These are phyloP conservation scores for Xanthorhoe spadicearia DNA, from an alignment of 2,888 invertebrate species.

Conservation along the genomic window DNA sequence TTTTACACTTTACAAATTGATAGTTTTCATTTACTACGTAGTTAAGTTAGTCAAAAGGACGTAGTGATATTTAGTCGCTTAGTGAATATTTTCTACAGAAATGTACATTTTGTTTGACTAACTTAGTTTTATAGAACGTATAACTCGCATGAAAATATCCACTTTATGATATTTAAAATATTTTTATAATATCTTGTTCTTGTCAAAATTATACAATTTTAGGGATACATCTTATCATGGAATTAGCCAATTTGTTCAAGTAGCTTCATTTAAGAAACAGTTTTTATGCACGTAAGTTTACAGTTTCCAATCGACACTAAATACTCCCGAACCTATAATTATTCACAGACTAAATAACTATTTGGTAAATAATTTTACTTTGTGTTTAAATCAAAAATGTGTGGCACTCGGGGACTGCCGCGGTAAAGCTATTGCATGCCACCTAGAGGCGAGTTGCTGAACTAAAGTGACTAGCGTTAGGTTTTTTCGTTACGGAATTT, in stretches of 20 bases:
- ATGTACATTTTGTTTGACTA: neutral
- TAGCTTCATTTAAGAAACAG: conserved; percentile 13
- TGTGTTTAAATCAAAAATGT: no score
- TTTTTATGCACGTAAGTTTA: conserved; percentile 47
- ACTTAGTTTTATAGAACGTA: neutral
- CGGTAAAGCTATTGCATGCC: no score
- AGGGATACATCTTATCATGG: no score
- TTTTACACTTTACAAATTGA: conserved; percentile 1
- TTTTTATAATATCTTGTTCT: no score
- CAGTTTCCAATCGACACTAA: conserved; percentile 43
- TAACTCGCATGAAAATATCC: neutral
- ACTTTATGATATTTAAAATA: neutral
- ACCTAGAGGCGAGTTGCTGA: no score
- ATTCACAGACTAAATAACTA: conserved; percentile 21
- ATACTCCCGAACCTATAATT: conserved; percentile 40
- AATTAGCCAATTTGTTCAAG: neutral
- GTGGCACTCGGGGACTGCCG: no score
- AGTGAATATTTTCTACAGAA: neutral
- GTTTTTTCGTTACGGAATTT: no score
- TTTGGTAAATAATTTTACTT: neutral
- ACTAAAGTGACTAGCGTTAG: no score
- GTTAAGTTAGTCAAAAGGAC: neutral
- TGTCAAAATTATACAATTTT: no score
- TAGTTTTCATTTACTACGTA: neutral
- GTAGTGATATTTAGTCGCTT: neutral